Percentiles rank a stretch among this genome's conserved stretches.
These are phyloP conservation scores for Mayetiola destructor DNA, from an alignment of 2,888 invertebrate genomes.

Conservation along the genomic window DNA sequence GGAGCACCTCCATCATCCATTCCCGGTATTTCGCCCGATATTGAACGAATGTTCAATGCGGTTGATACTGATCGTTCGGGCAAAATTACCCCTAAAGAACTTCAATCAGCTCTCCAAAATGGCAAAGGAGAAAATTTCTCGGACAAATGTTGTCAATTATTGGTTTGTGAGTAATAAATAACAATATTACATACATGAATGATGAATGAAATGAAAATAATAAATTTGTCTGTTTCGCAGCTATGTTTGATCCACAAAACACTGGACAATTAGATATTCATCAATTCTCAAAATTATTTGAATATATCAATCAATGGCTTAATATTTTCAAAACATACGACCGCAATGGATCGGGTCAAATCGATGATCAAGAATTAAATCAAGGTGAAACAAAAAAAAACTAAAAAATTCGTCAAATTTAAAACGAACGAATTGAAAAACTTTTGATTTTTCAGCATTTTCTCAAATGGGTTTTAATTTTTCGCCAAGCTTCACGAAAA, in stretches of 20 bases:
- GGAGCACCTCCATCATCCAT: conserved; percentile 36
- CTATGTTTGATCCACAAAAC: background rate
- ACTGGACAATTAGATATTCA: background rate
- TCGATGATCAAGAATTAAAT: conserved; percentile 63
- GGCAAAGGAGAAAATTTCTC: conserved; percentile 53
- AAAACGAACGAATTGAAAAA: background rate
- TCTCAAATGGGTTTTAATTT: conserved; percentile 81
- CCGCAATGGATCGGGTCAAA: conserved; percentile 68
- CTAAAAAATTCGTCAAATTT: background rate
- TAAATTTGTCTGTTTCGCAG: background rate
- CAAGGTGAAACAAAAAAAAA: conserved; percentile 56
- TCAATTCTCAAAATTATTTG: background rate
- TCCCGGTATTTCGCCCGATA: conserved; percentile 49
- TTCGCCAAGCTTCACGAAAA: conserved; percentile 59
- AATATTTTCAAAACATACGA: conserved; percentile 69
- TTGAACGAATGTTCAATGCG: conserved; percentile 68
- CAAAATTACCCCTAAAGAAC: conserved; percentile 58
- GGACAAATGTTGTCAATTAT: background rate
- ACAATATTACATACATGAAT: background rate
- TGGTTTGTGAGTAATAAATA: background rate
- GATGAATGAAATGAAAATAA: background rate
- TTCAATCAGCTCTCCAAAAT: conserved; percentile 68
- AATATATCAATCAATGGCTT: conserved; percentile 8
- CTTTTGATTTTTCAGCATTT: conserved; percentile 43
- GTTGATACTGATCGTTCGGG: conserved; percentile 77